Conservation (phyloP, 2,888 invertebrate species). For the Aplocera efformata region DNA sequence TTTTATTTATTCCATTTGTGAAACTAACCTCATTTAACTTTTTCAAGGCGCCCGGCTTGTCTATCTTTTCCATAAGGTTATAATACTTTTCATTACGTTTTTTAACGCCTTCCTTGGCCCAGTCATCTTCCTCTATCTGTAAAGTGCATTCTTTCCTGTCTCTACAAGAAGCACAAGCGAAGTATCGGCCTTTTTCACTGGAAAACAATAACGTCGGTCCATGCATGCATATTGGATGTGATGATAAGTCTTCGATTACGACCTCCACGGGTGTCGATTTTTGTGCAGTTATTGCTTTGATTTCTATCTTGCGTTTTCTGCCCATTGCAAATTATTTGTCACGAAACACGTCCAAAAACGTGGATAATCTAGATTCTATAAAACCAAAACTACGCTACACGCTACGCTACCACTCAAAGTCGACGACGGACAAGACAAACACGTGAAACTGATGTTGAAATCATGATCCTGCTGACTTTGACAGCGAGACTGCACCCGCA, state of each 20-base stretch:
- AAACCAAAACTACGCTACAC: too few relatives aligned
- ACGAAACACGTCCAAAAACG: too few relatives aligned
- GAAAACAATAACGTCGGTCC: slow-evolving; percentile 89
- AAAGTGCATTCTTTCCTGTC: slow-evolving; percentile 88
- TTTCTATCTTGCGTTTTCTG: slow-evolving; percentile 56
- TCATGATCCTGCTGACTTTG: too few relatives aligned
- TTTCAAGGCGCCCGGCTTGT: slow-evolving; percentile 76
- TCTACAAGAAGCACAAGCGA: slow-evolving; percentile 91
- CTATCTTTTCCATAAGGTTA: slow-evolving; percentile 66
- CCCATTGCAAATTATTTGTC: slow-evolving; percentile 42
- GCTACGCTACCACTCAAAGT: too few relatives aligned
- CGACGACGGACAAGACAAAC: too few relatives aligned
- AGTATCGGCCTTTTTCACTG: slow-evolving; percentile 81
- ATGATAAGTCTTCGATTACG: slow-evolving; percentile 75
- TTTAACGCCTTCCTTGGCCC: slow-evolving; percentile 72
- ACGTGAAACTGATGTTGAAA: slow-evolving; percentile 9
- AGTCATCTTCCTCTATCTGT: slow-evolving; percentile 79
- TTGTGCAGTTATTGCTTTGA: slow-evolving; percentile 30
- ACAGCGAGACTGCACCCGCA: too few relatives aligned
- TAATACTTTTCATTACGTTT: slow-evolving; percentile 70
- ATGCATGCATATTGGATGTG: slow-evolving; percentile 86
- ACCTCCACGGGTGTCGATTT: slow-evolving; percentile 70
- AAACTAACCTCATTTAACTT: slow-evolving; percentile 71
- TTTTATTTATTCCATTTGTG: background rate
- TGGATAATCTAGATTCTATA: too few relatives aligned